Evolutionary conservation across 2,888 invertebrate species (phyloP).

Genomic region (Cerastis leucographa): DNA sequence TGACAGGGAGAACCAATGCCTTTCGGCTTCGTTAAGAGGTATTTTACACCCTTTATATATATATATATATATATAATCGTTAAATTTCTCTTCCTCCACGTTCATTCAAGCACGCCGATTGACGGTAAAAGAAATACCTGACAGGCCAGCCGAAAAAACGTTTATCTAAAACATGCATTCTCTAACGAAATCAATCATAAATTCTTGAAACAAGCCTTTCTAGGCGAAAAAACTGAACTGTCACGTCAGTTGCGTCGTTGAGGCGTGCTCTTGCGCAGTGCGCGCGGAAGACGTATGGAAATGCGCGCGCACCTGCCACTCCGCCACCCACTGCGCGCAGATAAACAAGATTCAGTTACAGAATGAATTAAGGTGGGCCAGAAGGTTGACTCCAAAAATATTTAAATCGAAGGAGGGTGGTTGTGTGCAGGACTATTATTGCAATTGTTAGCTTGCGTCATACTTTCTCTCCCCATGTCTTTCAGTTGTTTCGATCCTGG

Average conservation of each 20-base stretch:
- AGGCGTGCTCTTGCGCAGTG: constrained; percentile 60
- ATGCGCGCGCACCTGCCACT: constrained; percentile 68
- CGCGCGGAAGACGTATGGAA: constrained; percentile 70
- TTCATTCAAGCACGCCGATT: no score
- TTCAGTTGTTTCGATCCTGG: no score
- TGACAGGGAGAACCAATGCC: no score
- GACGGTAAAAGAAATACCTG: background rate
- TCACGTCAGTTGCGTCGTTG: constrained; percentile 27
- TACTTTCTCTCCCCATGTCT: no score
- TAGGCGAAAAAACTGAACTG: constrained; percentile 54
- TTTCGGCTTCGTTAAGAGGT: no score
- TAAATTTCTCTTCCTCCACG: background rate
- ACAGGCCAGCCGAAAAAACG: background rate
- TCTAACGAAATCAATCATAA: constrained; percentile 19
- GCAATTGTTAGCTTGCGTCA: no score
- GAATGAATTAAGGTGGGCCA: background rate
- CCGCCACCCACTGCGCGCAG: constrained; percentile 70
- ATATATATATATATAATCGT: no score
- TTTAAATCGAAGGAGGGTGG: background rate
- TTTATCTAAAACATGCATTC: background rate
- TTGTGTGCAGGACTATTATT: background rate
- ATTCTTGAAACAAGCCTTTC: constrained; percentile 30
- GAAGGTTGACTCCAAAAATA: constrained; percentile 22
- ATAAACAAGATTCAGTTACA: constrained; percentile 59
- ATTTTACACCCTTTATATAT: no score